Base-by-base conservation (phyloP, 1,140 invertebrate species). In the Fopius arisanus region DNA sequence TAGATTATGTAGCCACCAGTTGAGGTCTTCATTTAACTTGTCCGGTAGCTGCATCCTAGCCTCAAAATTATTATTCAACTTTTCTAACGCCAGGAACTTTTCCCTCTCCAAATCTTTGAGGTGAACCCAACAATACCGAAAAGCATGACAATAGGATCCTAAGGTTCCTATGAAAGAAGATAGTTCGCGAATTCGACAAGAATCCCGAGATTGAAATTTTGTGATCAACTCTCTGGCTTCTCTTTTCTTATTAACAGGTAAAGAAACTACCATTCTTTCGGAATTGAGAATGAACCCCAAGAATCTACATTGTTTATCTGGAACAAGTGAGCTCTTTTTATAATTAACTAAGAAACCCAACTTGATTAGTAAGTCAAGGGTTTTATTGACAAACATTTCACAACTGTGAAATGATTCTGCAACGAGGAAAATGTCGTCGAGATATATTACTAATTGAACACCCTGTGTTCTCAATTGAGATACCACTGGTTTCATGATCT, bases 401-500 rank as follows among this genome's bases (percentile, higher is more conserved):
- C 74, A 75, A 1, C 37, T 26, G 1, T 31, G 3, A 2, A 12
- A 33, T 21, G 73, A 62, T 7, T 70, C 43, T 9, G 19, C 67
- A 23, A 70, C 62, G 10, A 74, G 14, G 12, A 74, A 29, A 40
- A 74, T 33, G 29, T 74, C 73, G 28, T 74, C 73, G 19, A 74
- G 51, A 69, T 74, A 70, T 29, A 74, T 37, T 0, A 74, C 67
- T 29, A 67, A 43, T 0, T 19, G 19, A 43, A 40, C 21, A 10
- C 73, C 73, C 14, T 33, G 51, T 10, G 21, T 37, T 28, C 72
- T 28, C 19, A 75, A 54, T 40, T 65, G 59, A 7, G 16, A 40
- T 37, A 73, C 51, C 23, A 81, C 75, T 0, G 78, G 80, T 73
- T 76, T 77, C 76, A 80, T 71, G 12, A 81, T 62, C 71, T 81